Evolutionary conservation across 2,888 invertebrate genomes (phyloP).

Genomic region (Zootermopsis nevadensis): DNA sequence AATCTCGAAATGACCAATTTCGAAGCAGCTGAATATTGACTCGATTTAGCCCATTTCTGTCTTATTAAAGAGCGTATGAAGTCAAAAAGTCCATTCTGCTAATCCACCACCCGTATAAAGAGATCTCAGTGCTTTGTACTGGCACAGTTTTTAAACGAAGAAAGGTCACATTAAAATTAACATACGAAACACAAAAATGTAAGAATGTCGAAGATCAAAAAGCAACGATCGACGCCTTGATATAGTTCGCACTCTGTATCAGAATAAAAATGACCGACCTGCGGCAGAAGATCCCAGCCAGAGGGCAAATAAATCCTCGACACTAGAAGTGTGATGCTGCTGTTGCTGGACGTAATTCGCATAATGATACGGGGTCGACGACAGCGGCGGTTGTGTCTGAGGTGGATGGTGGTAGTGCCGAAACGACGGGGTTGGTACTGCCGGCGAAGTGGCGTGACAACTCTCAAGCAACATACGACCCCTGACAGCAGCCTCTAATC

Average conservation of each 20-base stretch:
- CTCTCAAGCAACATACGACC: conserved; percentile 47
- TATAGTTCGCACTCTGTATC: too few relatives aligned
- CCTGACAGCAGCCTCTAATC: conserved; percentile 50
- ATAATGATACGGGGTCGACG: conserved; percentile 51
- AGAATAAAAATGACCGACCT: conserved; percentile 42
- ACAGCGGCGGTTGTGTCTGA: conserved; percentile 52
- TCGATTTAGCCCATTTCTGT: too few relatives aligned
- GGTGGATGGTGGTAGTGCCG: conserved; percentile 6
- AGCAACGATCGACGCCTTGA: not conserved
- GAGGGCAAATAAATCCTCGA: conserved; percentile 80
- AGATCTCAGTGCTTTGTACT: too few relatives aligned
- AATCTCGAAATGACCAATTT: too few relatives aligned
- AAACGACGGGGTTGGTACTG: not conserved
- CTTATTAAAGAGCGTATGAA: too few relatives aligned
- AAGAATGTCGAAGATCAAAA: not conserved
- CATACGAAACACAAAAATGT: too few relatives aligned
- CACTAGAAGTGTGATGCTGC: conserved; percentile 65
- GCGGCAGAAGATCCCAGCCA: conserved; percentile 72
- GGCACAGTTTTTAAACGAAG: too few relatives aligned
- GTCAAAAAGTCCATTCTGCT: too few relatives aligned
- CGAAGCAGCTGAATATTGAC: too few relatives aligned
- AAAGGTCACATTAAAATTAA: too few relatives aligned
- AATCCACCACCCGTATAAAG: too few relatives aligned
- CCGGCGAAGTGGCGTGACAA: conserved; percentile 10
- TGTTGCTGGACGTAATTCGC: conserved; percentile 41